Base-by-base conservation (phyloP, 1,140 invertebrate species). In the Nasonia longicornis region DNA sequence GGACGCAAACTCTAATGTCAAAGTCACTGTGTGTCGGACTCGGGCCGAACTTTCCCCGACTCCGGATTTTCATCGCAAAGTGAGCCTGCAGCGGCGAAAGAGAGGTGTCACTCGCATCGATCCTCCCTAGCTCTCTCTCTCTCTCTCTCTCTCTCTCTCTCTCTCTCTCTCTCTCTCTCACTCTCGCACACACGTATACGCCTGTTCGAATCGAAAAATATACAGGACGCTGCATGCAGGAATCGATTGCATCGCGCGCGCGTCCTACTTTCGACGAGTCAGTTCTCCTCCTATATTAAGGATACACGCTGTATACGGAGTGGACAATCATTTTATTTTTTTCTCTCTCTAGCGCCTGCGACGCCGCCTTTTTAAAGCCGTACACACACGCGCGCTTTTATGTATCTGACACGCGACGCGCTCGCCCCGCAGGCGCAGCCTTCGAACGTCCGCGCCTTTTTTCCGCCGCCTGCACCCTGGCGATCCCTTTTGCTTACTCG, bases 231-330 rank as follows among this genome's bases (percentile, higher is more conserved):
- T 42, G 31, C 31, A 35, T 42, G 38, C 38, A 31, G 48, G 38
- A 64, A 76, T 76, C 58, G 73, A 76, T 76, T 64, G 29, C 48
- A 10, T 76, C 22, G 38, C 76, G 26, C 26, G 26, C 26, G 73
- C 84, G 87, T 85, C 87, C 87, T 86, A 88, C 79, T 88, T 88
- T 85, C 84, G 69, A 84, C 81, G 77, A 86, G 83, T 83, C 84
- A 79, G 74, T 69, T 52, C 63, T 83, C 79, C 14, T 8, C 45
- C 67, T 42, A 52, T 42, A 52, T 78, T 83, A 85, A 87, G 84
- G 86, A 86, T 85, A 85, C 69, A 58, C 42, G 52, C 16, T 16
- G 66, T n/a, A 69, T 12, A 69, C 66, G 16, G 52, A 16, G 26
- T 14, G 12, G 45, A 26, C 48, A 22, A 75, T 58, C 52, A 29